phyloP scores from a whole-genome alignment of 1,140 invertebrate species.

The Potamilus streckersoni region DNA sequence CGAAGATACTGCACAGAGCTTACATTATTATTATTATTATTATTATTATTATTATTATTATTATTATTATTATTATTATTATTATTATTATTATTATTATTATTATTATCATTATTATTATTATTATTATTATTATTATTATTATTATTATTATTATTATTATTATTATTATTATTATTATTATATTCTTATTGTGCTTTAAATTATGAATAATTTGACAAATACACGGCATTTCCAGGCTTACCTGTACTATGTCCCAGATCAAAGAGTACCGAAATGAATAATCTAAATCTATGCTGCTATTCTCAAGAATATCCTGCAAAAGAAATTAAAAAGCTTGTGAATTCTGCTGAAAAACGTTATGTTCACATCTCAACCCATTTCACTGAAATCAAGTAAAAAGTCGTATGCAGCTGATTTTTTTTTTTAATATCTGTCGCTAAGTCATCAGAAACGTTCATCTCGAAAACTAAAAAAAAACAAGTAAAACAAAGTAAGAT shows the following conservation, averaged over 20 bases:
- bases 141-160: too few relatives aligned
- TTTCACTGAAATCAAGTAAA: not conserved
- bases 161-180: too few relatives aligned
- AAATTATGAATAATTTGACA: too few relatives aligned
- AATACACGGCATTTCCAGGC: conserved; percentile 15
- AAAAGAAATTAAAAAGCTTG: conserved; percentile 22
- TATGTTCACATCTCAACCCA: not conserved
- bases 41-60: too few relatives aligned
- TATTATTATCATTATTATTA: too few relatives aligned
- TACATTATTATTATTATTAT: too few relatives aligned
- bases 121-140: too few relatives aligned
- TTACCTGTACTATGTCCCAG: conserved; percentile 88
- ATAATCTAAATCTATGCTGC: conserved; percentile 95
- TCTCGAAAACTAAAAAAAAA: too few relatives aligned
- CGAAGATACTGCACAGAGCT: too few relatives aligned
- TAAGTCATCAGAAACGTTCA: not conserved
- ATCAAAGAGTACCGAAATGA: conserved; percentile 91
- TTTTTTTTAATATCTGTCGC: not conserved
- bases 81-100: too few relatives aligned
- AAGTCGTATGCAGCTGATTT: not conserved
- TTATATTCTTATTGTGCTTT: too few relatives aligned
- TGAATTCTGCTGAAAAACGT: not conserved
- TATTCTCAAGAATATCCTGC: conserved; percentile 86
- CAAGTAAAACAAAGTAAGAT: not conserved
- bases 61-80: too few relatives aligned